phyloP scores from a whole-genome alignment of 1,140 invertebrate genomes.

The Papilio helenus region DNA sequence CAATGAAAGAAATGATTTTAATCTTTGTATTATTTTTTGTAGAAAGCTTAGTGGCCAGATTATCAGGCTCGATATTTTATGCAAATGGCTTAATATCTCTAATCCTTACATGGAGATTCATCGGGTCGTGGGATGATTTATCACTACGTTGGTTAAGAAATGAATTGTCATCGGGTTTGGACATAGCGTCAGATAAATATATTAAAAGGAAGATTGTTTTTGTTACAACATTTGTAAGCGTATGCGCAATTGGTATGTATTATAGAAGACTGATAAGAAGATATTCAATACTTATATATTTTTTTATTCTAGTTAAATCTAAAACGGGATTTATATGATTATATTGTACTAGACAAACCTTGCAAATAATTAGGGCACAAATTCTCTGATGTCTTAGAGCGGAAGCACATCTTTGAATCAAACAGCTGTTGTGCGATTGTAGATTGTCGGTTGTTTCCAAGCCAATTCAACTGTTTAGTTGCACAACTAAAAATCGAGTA shows the following conservation, averaged over 20 bases:
- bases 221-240: slow-evolving; percentile 50
- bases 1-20: background rate
- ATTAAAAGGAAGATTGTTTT: slow-evolving; percentile 53
- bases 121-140: slow-evolving; percentile 55
- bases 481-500: too few species aligned
- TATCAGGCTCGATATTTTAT: slow-evolving; percentile 72
- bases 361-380: too few species aligned
- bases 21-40: background rate
- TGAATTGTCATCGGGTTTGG: slow-evolving; percentile 46
- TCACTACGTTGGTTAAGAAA: slow-evolving; percentile 52
- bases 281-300: background rate
- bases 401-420: too few species aligned
- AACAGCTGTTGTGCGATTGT: too few species aligned
- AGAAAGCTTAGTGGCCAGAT: slow-evolving; percentile 55
- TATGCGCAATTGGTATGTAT: slow-evolving; percentile 60
- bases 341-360: too few species aligned
- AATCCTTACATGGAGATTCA: slow-evolving; percentile 56
- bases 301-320: too few species aligned
- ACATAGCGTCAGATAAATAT: slow-evolving; percentile 49
- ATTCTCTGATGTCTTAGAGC: too few species aligned
- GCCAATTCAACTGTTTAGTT: too few species aligned
- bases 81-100: slow-evolving; percentile 65
- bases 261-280: background rate
- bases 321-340: too few species aligned
- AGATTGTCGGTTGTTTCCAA: too few species aligned